phyloP scores from a whole-genome alignment of 2,797 vertebrate genomes.

The Momotus momota region DNA sequence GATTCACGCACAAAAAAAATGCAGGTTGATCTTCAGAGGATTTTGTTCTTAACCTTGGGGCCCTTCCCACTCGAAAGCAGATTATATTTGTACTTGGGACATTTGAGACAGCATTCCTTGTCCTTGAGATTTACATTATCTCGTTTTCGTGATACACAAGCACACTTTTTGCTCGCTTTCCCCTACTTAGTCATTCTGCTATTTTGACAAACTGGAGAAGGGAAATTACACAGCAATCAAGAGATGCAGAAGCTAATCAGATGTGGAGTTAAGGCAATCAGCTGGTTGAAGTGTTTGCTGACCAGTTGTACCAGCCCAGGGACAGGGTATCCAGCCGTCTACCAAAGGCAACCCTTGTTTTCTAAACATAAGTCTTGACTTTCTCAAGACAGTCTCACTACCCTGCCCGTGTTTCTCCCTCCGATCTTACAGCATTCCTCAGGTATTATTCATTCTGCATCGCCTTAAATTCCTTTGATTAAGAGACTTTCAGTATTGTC shows the following conservation, averaged over 20 bases:
- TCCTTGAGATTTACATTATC: not conserved
- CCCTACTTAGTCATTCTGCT: not conserved
- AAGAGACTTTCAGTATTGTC: not conserved
- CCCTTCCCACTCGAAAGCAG: constrained; percentile 23
- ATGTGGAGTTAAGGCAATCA: not conserved
- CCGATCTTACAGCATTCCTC: not conserved
- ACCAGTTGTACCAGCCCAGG: not conserved
- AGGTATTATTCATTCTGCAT: not conserved
- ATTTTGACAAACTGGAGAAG: not conserved
- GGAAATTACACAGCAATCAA: not conserved
- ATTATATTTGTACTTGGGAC: not conserved
- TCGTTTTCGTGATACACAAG: not conserved
- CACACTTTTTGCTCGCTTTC: not conserved
- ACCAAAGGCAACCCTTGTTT: not conserved
- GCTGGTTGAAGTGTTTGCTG: not conserved
- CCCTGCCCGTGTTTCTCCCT: not conserved
- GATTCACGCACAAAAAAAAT: not conserved
- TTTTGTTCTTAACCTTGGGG: constrained; percentile 31
- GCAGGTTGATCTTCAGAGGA: not conserved
- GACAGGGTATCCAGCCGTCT: not conserved
- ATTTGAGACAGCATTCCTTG: not conserved
- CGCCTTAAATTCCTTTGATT: not conserved
- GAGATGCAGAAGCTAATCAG: not conserved
- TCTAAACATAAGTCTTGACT: not conserved
- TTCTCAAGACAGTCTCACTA: not conserved